Base-by-base conservation (phyloP, 2,888 invertebrate species). In the Chrysolina americana region DNA sequence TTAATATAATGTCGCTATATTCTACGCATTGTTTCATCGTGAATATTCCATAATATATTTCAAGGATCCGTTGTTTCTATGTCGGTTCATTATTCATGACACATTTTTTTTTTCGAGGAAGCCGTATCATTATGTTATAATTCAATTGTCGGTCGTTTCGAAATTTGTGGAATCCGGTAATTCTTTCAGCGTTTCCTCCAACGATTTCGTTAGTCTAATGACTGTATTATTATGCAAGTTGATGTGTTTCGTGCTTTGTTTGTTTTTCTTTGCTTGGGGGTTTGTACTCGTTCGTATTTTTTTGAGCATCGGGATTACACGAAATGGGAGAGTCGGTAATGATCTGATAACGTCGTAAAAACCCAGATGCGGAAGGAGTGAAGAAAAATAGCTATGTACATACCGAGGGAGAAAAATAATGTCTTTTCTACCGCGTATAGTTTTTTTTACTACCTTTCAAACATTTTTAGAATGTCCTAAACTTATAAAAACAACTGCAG, bases 21-120 rank as follows among this genome's bases (percentile, higher is more conserved):
- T 56, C 13, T 21, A 21, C 21, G 28, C n/a, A 59, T 28, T 59
- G 59, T 59, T 28, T 59, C n/a, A n/a, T n/a, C 23, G 59, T 59
- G 36, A 59, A 59, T 59, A 36, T 59, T n/a, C 59, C 59, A 23
- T n/a, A n/a, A 59, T 59, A 59, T 59, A 59, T 59, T 59, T 59
- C 59, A 59, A 59, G 28, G 59, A 59, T 59, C 10, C 59, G 17
- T 59, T n/a, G 23, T n/a, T 59, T 59, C 59, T 28, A 59, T 59
- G 59, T 28, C 59, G 59, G 15, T 59, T 13, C 28, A 36, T 59
- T 28, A 36, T 59, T 59, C 59, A 59, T 36, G 59, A 59, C n/a
- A 59, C n/a, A n/a, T n/a, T 59, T 36, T 59, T 59, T 59, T 19
- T 59, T 59, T 59, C 10, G 8, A 59, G n/a, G 23, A 36, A 59